Base-by-base conservation (phyloP, 2,888 invertebrate genomes). In the Sepioteuthis lessoniana region DNA sequence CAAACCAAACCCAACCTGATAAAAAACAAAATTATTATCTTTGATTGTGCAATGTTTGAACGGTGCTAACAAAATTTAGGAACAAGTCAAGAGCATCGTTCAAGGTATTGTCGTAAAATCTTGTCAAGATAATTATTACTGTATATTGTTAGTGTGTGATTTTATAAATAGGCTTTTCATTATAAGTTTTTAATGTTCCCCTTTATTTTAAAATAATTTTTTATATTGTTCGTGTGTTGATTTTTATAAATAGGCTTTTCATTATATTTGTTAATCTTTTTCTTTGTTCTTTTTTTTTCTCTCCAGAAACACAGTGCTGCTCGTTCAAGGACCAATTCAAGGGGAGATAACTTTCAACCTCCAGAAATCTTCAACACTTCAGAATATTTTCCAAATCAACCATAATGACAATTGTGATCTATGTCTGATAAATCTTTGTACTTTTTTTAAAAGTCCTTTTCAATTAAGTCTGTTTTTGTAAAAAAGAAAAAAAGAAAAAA, bases 291-390 rank as follows among this genome's bases (percentile, higher is more conserved):
- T 35, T 92, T 0, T n/a, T 47, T 21, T 92, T 13, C 31, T 47
- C 8, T 8, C 13, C 47, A 92, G 92, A 92, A 92, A 92, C 92
- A 93, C 60, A 93, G 76, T 37, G 93, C 93, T 35, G 35, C 76
- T 42, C 91, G 47, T 16, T 37, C 42, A 21, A 37, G 91, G 16
- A 35, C 47, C 31, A 91, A 42, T 46, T 21, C 91, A 46, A 91
- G 91, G 31, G 31, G 28, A 38, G 42, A 46, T 91, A 91, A 91
- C 91, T 55, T 50, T 16, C 76, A 93, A 50, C 60, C 76, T 31
- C 76, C 55, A 37, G 76, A 93, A 35, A 60, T 55, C n/a, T 60
- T 76, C 35, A 35, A 47, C 47, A 92, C 92, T 46, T 92, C 92
- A 4, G 92, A 92, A 47, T 92, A 47, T 42, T 92, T 92, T n/a